phyloP scores from a whole-genome alignment of 2,797 vertebrate species.

The Halcyon leucocephala region DNA sequence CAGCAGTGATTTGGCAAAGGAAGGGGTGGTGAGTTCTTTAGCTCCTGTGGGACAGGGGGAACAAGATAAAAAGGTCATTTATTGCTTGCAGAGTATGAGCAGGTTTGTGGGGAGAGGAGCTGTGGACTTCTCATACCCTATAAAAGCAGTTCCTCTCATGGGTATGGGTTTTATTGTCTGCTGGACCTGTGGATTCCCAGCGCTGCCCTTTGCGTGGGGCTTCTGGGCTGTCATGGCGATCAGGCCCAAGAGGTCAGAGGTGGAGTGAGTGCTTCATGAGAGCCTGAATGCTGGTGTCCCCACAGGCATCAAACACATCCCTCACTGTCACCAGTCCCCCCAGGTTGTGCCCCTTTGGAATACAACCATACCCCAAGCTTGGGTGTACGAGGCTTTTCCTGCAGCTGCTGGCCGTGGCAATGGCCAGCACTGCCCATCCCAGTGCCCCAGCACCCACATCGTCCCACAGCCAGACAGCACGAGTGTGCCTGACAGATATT shows the following conservation, averaged over 20 bases:
- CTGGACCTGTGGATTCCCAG: background rate
- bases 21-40: background rate
- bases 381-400: background rate
- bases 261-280: fast-evolving
- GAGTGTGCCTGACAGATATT: background rate
- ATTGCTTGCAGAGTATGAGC: background rate
- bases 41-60: background rate
- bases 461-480: background rate
- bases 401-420: fast-evolving
- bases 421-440: background rate
- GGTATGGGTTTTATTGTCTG: background rate
- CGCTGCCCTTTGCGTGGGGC: background rate
- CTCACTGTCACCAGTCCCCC: background rate
- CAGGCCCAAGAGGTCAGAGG: background rate
- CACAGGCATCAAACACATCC: fast-evolving
- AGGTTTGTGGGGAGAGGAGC: background rate
- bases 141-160: background rate
- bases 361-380: fast-evolving
- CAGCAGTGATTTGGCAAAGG: background rate
- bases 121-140: background rate
- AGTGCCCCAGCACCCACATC: background rate
- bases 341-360: background rate
- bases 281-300: background rate
- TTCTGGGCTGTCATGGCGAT: background rate
- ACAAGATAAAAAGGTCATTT: background rate